Evolutionary conservation across 1,140 invertebrate species (phyloP).

Genomic region (Papilio polyxenes): DNA sequence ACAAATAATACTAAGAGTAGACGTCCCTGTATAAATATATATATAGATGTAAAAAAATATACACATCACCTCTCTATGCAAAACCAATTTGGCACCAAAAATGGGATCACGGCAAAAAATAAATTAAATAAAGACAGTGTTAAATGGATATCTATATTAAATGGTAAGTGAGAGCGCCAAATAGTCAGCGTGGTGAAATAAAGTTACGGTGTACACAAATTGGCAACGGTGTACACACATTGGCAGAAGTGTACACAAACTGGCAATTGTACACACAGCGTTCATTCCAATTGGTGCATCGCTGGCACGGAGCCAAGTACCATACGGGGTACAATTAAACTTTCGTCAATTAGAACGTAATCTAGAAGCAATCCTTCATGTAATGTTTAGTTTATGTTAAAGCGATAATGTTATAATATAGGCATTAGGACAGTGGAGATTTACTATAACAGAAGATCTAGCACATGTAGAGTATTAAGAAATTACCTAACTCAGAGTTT

Average conservation of each 20-base stretch:
- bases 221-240: background rate
- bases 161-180: background rate
- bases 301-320: background rate
- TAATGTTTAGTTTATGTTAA: background rate
- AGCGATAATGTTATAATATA: background rate
- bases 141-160: slow-evolving; percentile 7
- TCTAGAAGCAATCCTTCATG: background rate
- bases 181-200: slow-evolving; percentile 2
- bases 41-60: no score
- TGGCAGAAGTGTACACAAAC: no score
- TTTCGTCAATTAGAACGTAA: background rate
- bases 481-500: no score
- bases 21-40: no score
- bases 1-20: no score
- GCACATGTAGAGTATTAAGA: no score
- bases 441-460: no score
- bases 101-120: background rate
- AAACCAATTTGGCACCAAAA: slow-evolving; percentile 9
- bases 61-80: background rate
- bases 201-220: slow-evolving; percentile 9
- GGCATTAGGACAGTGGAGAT: no score
- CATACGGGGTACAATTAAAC: background rate
- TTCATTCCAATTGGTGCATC: background rate
- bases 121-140: background rate
- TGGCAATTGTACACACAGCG: background rate